These are phyloP conservation scores for Eucidaris tribuloides DNA, from an alignment of 35 echinoderm and acorn worm species.

Conservation along the genomic window DNA sequence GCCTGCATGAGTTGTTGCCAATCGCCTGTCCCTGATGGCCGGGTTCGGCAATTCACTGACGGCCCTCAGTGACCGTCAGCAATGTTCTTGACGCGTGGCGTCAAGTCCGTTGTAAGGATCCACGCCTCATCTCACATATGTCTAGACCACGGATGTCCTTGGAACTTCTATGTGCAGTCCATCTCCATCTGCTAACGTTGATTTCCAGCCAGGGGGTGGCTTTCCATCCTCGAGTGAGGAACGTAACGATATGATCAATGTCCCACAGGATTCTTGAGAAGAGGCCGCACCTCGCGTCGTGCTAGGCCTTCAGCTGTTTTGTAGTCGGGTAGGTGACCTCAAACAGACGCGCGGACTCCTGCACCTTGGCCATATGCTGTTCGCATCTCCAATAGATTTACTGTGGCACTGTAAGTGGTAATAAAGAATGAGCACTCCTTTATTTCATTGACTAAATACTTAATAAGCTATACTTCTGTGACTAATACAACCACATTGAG, in stretches of 20 bases:
- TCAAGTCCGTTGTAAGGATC: conserved; percentile 90
- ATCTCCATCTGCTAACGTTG: conserved; percentile 99
- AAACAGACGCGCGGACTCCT: conserved; percentile 92
- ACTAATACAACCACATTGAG: no score
- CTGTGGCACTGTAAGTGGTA: conserved; percentile 67
- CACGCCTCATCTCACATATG: conserved; percentile 98
- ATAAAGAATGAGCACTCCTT: no score
- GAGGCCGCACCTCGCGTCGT: conserved; percentile 75
- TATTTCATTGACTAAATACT: no score
- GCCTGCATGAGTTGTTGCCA: conserved; percentile 99
- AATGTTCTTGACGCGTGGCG: conserved; percentile 98
- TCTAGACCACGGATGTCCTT: conserved; percentile 93
- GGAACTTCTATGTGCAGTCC: conserved; percentile 99
- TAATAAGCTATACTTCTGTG: no score
- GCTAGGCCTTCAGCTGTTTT: conserved; percentile 92
- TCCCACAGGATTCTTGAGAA: conserved; percentile 93
- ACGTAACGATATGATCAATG: conserved; percentile 72
- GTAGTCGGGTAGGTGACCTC: conserved; percentile 88
- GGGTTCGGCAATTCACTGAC: conserved; percentile 97
- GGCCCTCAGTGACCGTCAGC: conserved; percentile 95
- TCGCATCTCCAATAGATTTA: conserved; percentile 88
- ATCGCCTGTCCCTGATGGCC: conserved; percentile 98
- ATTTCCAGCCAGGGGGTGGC: conserved; percentile 92
- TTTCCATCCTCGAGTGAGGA: conserved; percentile 96
- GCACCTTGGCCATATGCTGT: conserved; percentile 65